Conservation (phyloP, 2,797 vertebrate species). For the Cirrhinus molitorella region DNA sequence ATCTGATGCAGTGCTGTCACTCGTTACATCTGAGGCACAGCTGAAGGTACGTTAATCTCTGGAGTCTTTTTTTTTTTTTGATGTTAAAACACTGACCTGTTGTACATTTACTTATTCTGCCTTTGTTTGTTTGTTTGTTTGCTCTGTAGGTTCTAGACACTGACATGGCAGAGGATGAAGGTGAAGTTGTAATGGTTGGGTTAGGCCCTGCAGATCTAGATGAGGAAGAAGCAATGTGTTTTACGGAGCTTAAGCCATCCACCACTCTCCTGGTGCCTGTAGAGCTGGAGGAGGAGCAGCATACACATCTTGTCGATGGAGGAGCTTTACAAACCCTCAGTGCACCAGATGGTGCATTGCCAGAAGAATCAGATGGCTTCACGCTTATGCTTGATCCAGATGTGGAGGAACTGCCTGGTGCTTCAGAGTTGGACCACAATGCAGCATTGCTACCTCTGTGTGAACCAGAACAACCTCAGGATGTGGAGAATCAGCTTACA, state of each 20-base stretch:
- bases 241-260: constrained; percentile 79
- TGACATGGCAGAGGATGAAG: constrained; percentile 63
- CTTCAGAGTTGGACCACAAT: constrained; percentile 56
- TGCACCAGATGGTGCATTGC: constrained; percentile 72
- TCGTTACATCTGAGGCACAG: constrained; percentile 67
- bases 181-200: constrained; percentile 78
- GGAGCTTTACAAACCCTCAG: constrained; percentile 66
- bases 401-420: constrained; percentile 65
- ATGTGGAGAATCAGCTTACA: background rate
- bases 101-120: background rate
- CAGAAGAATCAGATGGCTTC: constrained; percentile 79
- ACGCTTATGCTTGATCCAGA: constrained; percentile 90
- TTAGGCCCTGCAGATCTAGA: constrained; percentile 72
- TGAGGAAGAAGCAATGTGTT: constrained; percentile 71
- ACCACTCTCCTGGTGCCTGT: constrained; percentile 79
- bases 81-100: background rate
- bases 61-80: background rate
- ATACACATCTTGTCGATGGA: constrained; percentile 72
- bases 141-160: constrained; percentile 68
- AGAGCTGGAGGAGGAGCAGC: constrained; percentile 78
- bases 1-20: constrained; percentile 71
- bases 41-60: constrained; percentile 53
- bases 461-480: constrained; percentile 21
- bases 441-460: constrained; percentile 56
- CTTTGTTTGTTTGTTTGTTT: background rate